Conservation (phyloP, 1,140 invertebrate genomes). For the Drosophila melanica region DNA sequence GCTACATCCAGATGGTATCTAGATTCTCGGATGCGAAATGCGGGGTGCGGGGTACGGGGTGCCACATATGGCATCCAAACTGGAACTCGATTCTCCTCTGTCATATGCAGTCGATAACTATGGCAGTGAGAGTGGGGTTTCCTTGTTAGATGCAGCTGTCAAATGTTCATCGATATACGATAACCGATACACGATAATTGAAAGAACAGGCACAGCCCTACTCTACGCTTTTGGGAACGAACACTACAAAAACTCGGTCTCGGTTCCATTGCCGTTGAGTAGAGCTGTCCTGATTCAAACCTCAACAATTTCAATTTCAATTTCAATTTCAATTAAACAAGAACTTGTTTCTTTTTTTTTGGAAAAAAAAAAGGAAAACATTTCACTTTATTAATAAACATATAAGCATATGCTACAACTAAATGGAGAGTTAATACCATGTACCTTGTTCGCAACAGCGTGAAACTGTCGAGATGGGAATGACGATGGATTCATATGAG, state of each 20-base stretch:
- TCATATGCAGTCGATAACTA: constrained; percentile 36
- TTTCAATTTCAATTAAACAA: not conserved
- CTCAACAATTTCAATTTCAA: not conserved
- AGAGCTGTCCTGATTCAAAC: constrained; percentile 12
- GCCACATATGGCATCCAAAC: constrained; percentile 36
- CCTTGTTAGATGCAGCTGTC: constrained; percentile 37
- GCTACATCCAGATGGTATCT: not conserved
- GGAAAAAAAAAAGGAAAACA: constrained; percentile 11
- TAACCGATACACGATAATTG: not conserved
- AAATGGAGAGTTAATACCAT: not conserved
- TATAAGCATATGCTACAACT: not conserved
- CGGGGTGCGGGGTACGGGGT: no score
- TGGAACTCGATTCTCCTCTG: constrained; percentile 58
- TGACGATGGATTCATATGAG: constrained; percentile 17
- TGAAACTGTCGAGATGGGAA: constrained; percentile 13
- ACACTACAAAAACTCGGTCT: not conserved
- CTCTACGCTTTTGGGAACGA: constrained; percentile 50
- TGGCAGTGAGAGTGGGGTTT: constrained; percentile 50
- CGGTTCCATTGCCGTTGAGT: constrained; percentile 43
- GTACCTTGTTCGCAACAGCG: not conserved
- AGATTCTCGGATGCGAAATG: not conserved
- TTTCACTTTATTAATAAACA: constrained; percentile 5
- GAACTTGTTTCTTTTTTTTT: not conserved
- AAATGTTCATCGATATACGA: not conserved
- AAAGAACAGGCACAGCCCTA: constrained; percentile 24